Conservation (phyloP, 2,888 invertebrate species). For the Ellobium chinense region DNA sequence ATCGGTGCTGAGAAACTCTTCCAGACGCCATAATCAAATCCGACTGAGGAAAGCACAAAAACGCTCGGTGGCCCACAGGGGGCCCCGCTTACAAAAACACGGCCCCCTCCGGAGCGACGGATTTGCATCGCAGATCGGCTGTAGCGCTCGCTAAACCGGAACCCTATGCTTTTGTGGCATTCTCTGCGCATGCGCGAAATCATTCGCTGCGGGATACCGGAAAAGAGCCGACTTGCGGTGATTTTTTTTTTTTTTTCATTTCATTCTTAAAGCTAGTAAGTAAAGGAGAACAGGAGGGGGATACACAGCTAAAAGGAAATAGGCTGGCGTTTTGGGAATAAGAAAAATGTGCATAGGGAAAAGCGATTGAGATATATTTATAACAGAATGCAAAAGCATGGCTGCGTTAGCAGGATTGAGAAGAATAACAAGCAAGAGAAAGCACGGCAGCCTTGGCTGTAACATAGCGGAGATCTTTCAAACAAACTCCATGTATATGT, state of each 20-base stretch:
- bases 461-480: too few species aligned
- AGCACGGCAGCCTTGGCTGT: background rate
- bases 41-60: constrained; percentile 17
- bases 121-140: constrained; percentile 34
- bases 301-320: background rate
- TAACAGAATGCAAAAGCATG: constrained; percentile 24
- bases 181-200: constrained; percentile 33
- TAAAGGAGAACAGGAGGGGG: too few species aligned
- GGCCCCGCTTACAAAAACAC: constrained; percentile 12
- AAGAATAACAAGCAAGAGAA: constrained; percentile 21
- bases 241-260: background rate
- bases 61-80: background rate
- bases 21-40: constrained; percentile 27
- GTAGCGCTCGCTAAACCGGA: constrained; percentile 31
- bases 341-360: background rate
- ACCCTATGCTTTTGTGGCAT: constrained; percentile 30
- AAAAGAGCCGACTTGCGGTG: too few species aligned
- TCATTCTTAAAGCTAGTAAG: too few species aligned
- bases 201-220: constrained; percentile 42
- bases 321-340: background rate
- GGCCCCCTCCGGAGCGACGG: constrained; percentile 16
- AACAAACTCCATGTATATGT: too few species aligned
- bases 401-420: constrained; percentile 2
- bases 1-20: background rate
- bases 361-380: constrained; percentile 33